phyloP scores from a whole-genome alignment of 1,140 invertebrate species.

The Magallana gigas region DNA sequence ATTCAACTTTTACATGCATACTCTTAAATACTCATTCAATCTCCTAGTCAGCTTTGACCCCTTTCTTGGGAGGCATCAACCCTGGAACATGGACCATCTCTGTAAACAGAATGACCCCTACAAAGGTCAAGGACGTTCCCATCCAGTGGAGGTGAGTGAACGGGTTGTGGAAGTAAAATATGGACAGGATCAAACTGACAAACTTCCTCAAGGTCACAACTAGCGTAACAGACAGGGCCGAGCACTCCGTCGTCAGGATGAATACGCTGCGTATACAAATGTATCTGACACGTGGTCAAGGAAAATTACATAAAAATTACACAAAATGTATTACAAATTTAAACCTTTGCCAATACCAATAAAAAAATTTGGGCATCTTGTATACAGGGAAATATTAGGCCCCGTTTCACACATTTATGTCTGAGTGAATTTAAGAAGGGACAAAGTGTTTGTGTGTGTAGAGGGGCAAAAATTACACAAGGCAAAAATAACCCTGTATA shows the following conservation, averaged over 20 bases:
- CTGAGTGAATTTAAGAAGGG: too few species aligned
- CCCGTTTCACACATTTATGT: too few species aligned
- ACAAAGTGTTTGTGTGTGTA: too few species aligned
- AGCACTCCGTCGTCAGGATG: slow-evolving; percentile 94
- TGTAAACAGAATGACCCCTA: slow-evolving; percentile 95
- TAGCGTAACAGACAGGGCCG: slow-evolving; percentile 95
- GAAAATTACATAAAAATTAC: neutral
- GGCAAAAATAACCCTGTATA: too few species aligned
- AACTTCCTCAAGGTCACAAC: slow-evolving; percentile 98
- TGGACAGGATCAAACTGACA: slow-evolving; percentile 95
- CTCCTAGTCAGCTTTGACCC: neutral
- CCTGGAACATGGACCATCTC: slow-evolving; percentile 57
- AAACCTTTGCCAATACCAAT: too few species aligned
- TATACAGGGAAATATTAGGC: too few species aligned
- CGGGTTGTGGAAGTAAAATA: slow-evolving; percentile 96
- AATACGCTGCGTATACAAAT: slow-evolving; percentile 97
- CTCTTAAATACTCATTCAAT: too few species aligned
- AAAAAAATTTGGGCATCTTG: too few species aligned
- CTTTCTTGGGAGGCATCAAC: slow-evolving; percentile 36
- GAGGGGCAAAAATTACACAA: too few species aligned
- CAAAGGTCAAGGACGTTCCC: slow-evolving; percentile 93
- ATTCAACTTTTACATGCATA: too few species aligned
- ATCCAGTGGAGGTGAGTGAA: slow-evolving; percentile 96
- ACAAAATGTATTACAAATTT: too few species aligned
- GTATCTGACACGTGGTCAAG: slow-evolving; percentile 81